Percentiles rank a stretch among this genome's conserved stretches.
These are phyloP conservation scores for Amblyornis subalaris DNA, from an alignment of 2,113 vertebrate species.

Conservation along the genomic window DNA sequence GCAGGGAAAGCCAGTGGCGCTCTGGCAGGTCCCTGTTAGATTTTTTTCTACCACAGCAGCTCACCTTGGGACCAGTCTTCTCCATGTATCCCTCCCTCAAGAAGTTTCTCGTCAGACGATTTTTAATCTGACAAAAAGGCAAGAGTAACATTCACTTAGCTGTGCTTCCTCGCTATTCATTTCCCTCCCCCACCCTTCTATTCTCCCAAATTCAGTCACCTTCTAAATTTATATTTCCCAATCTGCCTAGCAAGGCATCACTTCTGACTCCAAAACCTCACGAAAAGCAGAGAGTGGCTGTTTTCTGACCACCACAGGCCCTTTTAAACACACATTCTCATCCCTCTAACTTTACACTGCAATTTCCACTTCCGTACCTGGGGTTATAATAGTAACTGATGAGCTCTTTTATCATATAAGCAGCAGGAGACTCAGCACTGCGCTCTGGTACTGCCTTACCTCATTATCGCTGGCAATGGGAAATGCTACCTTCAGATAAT, in stretches of 20 bases:
- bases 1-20: background rate
- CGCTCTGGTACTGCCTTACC: slow-evolving; percentile 56
- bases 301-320: background rate
- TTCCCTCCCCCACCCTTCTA: background rate
- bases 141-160: background rate
- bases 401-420: background rate
- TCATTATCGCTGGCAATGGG: slow-evolving; percentile 82
- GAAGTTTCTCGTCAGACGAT: slow-evolving; percentile 84
- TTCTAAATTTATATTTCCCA: background rate
- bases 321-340: background rate
- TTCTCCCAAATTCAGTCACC: background rate
- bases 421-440: background rate
- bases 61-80: slow-evolving; percentile 88
- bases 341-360: background rate
- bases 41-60: background rate
- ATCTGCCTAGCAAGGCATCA: background rate
- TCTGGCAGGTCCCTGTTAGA: background rate
- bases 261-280: background rate
- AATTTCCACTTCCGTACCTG: background rate
- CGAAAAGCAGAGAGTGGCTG: background rate
- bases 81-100: slow-evolving; percentile 93
- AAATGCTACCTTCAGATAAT: slow-evolving; percentile 89
- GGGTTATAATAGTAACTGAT: background rate
- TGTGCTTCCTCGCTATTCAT: rapidly evolving
- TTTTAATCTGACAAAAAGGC: slow-evolving; percentile 75